Base-by-base conservation (phyloP, 2,888 invertebrate genomes). In the Linnaemya vulpina region DNA sequence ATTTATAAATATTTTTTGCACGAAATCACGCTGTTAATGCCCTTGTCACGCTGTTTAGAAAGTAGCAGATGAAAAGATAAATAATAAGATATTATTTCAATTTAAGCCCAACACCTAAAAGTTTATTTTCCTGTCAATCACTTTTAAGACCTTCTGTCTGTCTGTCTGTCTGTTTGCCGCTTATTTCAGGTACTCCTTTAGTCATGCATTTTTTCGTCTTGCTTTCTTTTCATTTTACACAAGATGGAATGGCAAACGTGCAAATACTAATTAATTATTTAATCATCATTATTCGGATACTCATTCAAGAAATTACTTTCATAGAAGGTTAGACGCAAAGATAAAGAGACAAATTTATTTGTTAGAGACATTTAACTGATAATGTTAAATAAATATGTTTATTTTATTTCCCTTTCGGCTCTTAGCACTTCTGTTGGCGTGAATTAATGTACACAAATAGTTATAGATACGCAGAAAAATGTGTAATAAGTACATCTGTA, bases 241-340 rank as follows among this genome's bases (percentile, higher is more conserved):
- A 30, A 35, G n/a, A 25, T 62, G 38, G 22, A 43, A 38, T 58
- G 3, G 20, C 17, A 15, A n/a, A 76, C 11, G 17, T 30, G 67
- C 38, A 77, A 68, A 51, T 67, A 77, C 62, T 38, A 77, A 62
- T 73, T 82, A 67, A 62, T 73, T 77, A 76, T 76, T 83, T 83
- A 78, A 74, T 83, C 55, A 78, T 68, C 51, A 65, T 73, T 83
- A 68, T 68, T 68, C 11, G 74, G 62, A 74, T 68, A 68, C 43
- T 78, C 55, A 53, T 74, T 25, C 70, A 40, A 43, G 49, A 22
- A 68, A 40, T 43, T 53, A 35, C 49, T 58, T 17, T 4, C 5
- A 15, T n/a, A 49, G 30, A 68, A 60, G 68, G 60, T 78, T 70
- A 68, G 3, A 49, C 30, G 46, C 49, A 49, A 13, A 49, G 8